Percentiles rank a stretch among this genome's conserved stretches.
Conservation (phyloP, 2,113 vertebrate species). For the Lichenostomus cassidix region DNA sequence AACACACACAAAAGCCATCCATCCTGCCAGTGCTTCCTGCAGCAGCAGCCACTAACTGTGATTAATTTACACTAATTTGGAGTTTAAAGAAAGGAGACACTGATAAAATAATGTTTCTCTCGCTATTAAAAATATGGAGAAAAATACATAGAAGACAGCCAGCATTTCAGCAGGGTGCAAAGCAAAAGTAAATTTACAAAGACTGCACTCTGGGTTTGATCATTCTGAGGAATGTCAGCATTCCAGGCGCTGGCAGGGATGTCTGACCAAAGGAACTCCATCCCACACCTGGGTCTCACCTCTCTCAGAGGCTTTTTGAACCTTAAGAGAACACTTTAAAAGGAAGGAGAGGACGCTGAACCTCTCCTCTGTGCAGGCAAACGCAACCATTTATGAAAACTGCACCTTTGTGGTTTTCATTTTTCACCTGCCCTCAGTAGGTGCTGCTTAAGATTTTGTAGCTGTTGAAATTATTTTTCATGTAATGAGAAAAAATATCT, state of each 20-base stretch:
- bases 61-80: constrained; percentile 1
- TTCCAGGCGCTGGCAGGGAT: not conserved
- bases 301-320: not conserved
- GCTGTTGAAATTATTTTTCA: not conserved
- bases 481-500: not conserved
- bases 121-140: not conserved
- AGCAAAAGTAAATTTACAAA: not conserved
- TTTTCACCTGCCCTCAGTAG: not conserved
- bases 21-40: not conserved
- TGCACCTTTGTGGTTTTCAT: not conserved
- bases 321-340: not conserved
- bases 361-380: not conserved
- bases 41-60: not conserved
- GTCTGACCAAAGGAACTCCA: not conserved
- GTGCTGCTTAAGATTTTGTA: not conserved
- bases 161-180: not conserved
- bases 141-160: not conserved
- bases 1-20: constrained; percentile 15
- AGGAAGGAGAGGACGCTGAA: not conserved
- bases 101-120: not conserved
- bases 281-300: not conserved
- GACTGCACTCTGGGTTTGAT: not conserved
- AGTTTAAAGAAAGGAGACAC: not conserved
- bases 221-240: not conserved
- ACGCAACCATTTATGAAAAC: not conserved